Conservation (phyloP, 2,888 invertebrate genomes). For the Noctua comes region DNA sequence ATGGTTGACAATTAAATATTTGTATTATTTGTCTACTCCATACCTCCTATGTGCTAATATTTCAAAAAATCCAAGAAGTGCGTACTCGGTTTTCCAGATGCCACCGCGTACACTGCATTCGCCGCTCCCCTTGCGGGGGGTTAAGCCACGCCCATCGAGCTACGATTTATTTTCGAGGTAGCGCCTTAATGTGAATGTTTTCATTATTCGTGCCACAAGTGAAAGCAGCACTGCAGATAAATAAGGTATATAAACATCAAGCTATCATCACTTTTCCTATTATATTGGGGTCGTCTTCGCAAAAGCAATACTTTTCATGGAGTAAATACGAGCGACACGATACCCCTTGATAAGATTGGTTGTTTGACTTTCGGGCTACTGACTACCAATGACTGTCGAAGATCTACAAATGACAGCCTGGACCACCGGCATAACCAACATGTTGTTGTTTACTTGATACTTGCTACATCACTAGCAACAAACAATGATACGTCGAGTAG, state of each 20-base stretch:
- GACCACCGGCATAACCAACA: background rate
- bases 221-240: background rate
- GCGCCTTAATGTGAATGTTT: background rate
- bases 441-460: conserved; percentile 11
- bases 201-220: background rate
- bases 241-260: background rate
- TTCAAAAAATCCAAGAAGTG: too few species aligned
- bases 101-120: too few species aligned
- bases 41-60: too few species aligned
- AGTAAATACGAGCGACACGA: background rate
- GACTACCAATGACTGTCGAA: background rate
- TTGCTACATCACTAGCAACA: background rate
- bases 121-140: too few species aligned
- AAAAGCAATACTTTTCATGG: background rate
- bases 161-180: too few species aligned
- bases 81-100: too few species aligned
- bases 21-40: too few species aligned
- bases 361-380: background rate
- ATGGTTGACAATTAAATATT: too few species aligned
- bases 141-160: too few species aligned
- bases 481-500: conserved; percentile 1
- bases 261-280: background rate
- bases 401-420: background rate
- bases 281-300: background rate
- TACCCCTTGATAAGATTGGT: background rate